These are phyloP conservation scores for Plemyria rubiginata DNA, from an alignment of 2,888 invertebrate genomes.

Conservation along the genomic window DNA sequence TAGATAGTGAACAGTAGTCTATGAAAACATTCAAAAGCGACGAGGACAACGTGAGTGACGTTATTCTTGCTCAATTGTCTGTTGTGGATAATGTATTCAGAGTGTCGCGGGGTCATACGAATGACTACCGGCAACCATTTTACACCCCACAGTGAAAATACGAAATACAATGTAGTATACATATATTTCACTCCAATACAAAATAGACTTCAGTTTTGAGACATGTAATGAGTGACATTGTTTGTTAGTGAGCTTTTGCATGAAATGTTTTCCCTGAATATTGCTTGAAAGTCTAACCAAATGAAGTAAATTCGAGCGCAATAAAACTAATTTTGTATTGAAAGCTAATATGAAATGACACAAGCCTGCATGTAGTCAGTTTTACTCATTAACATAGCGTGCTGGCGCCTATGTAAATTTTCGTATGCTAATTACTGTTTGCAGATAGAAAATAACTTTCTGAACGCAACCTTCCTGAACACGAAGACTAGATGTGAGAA, in stretches of 20 bases:
- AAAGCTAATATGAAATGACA: conserved; percentile 6
- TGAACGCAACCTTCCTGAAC: conserved; percentile 19
- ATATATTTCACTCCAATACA: neutral
- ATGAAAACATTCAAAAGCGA: conserved; percentile 38
- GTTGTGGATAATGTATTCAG: conserved; percentile 69
- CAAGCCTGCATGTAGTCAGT: neutral
- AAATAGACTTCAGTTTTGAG: neutral
- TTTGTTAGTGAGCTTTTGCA: neutral
- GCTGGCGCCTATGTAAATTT: conserved; percentile 46
- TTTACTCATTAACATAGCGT: conserved; percentile 53
- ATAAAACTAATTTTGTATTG: neutral
- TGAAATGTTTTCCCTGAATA: neutral
- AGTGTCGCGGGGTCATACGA: conserved; percentile 66
- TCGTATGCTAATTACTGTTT: conserved; percentile 33
- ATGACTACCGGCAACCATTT: conserved; percentile 59
- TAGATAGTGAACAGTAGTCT: conserved; percentile 26
- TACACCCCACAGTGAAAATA: conserved; percentile 44
- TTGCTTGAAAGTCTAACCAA: neutral
- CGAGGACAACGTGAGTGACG: conserved; percentile 48
- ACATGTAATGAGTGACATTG: neutral
- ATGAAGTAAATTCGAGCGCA: neutral
- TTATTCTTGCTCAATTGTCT: conserved; percentile 59
- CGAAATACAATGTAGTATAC: neutral
- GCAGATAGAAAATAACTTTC: conserved; percentile 44
- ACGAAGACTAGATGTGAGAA: conserved; percentile 11